Evolutionary conservation across 2,888 invertebrate species (phyloP), one percentile per base, ranked within the genome.

Genomic region (Tethea ocularis): DNA sequence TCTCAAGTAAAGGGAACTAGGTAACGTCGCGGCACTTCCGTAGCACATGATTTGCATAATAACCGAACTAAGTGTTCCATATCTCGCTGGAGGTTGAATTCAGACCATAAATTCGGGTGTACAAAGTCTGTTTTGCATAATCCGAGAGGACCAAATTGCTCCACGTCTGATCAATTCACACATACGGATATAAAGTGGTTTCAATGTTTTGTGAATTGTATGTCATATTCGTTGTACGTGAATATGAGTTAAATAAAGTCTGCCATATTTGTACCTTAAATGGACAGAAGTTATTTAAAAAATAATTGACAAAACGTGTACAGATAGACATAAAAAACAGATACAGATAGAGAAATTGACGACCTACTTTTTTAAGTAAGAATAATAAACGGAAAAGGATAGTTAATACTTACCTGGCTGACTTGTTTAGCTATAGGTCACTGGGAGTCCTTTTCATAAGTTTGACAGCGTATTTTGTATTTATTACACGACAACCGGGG

Each of bases 21-120:
- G 86, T 86, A 87, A 85, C 86, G 83, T 84, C 77, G 80, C 74
- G 77, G 84, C 84, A 83, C 86, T 88, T 89, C 86, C 87, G 82
- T 67, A 71, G 84, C 82, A 79, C 85, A 86, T 84, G 84, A 91
- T 91, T 90, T 91, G 86, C 91, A 91, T 91, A 89, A 88, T 91
- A 88, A 87, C 87, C 72, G 67, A 84, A 85, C 83, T 86, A 81
- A 85, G 83, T 82, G 75, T 81, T 80, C 80, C 69, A 72, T 69
- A 77, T 75, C 70, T 70, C 64, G 61, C 60, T 61, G 68, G 65
- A 69, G 59, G 54, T 68, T 64, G 66, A 84, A 79, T 82, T 77
- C 77, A 61, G 72, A 78, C 84, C 82, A 66, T 87, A 83, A 74
- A 71, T 61, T 71, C 58, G 55, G 61, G 60, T 46, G 20, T 24